These are phyloP conservation scores for Esox masquinongy DNA, from an alignment of 2,797 vertebrate species.

Conservation along the genomic window DNA sequence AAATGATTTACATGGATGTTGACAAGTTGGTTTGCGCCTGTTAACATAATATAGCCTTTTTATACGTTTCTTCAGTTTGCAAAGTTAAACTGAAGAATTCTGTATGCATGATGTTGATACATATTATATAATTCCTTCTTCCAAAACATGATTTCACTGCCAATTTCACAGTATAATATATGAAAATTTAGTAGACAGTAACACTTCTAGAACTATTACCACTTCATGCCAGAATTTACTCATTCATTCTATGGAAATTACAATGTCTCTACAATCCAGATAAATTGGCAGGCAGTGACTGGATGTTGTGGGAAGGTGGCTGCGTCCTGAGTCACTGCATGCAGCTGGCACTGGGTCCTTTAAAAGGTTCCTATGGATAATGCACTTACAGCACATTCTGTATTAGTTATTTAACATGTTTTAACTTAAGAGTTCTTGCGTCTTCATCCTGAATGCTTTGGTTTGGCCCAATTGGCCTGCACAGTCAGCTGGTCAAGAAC, in stretches of 20 bases:
- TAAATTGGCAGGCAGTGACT: slow-evolving; percentile 30
- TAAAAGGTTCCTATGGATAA: not conserved
- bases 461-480: slow-evolving; percentile 53
- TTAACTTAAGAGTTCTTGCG: not conserved
- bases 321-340: not conserved
- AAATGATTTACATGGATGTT: slow-evolving; percentile 53
- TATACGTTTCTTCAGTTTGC: slow-evolving; percentile 35
- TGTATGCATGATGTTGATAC: slow-evolving; percentile 21
- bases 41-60: slow-evolving; percentile 34
- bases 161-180: too few relatives aligned
- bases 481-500: slow-evolving; percentile 63
- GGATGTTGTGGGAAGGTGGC: slow-evolving; percentile 9
- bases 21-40: slow-evolving; percentile 57
- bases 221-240: slow-evolving; percentile 20
- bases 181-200: not conserved
- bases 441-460: not conserved
- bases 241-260: slow-evolving; percentile 18
- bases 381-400: not conserved
- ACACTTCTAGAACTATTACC: not conserved
- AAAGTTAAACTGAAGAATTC: slow-evolving; percentile 29
- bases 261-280: not conserved
- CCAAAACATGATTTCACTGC: not conserved
- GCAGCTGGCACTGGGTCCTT: not conserved
- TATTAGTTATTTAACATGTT: not conserved
- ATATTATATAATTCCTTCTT: not conserved